Evolutionary conservation across 2,113 vertebrate species (phyloP).

Genomic region (Pangasianodon hypophthalmus): DNA sequence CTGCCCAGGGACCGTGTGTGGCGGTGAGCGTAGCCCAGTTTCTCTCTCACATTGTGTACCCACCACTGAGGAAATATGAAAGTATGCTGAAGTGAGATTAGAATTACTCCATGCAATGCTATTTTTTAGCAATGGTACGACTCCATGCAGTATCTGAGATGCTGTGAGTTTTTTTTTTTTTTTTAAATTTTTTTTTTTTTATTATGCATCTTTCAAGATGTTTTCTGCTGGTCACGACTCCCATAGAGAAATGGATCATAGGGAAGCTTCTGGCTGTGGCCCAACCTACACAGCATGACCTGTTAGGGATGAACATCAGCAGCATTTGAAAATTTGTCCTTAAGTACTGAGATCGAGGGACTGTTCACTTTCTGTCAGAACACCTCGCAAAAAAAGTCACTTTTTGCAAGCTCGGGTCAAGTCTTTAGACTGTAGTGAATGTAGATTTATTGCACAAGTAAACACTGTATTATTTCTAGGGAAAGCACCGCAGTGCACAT

Average conservation of each 20-base stretch:
- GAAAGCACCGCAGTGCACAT: not conserved
- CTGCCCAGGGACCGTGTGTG: constrained; percentile 41
- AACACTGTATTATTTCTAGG: not conserved
- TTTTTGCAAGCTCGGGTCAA: not conserved
- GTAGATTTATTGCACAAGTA: not conserved
- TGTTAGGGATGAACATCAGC: not conserved
- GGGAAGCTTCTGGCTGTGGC: not conserved
- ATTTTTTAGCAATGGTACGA: not conserved
- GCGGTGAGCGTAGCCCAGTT: constrained; percentile 46
- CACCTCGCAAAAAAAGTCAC: not conserved
- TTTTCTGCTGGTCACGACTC: not conserved
- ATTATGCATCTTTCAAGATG: not conserved
- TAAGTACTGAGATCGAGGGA: too few relatives aligned
- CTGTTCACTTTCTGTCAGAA: not conserved
- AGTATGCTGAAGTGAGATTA: constrained; percentile 3
- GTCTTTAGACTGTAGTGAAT: not conserved
- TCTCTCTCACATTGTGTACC: constrained; percentile 10
- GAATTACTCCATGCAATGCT: not conserved
- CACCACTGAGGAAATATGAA: not conserved
- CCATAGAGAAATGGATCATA: not conserved
- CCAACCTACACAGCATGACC: constrained; percentile 4
- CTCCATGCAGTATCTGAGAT: not conserved
- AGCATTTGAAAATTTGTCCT: not conserved
- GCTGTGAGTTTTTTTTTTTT: not conserved
- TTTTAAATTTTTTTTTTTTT: not conserved